Base-by-base conservation (phyloP, 2,113 vertebrate species). In the Natator depressus region DNA sequence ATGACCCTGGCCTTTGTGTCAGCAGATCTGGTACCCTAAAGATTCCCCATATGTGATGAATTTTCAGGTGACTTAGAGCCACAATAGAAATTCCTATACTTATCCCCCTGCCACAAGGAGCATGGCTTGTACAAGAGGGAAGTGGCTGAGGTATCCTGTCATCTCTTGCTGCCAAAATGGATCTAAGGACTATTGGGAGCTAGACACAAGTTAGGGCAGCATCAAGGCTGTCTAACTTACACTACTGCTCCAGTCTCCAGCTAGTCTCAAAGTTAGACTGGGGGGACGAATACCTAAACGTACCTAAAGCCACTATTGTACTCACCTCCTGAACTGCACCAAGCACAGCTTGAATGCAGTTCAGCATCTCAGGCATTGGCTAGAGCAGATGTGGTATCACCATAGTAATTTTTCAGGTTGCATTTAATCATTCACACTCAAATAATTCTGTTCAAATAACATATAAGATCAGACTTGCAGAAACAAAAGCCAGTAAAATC, bases 121-220 rank as follows among this genome's bases (percentile, higher is more conserved):
- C 20, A 10, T 13, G 78, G 59, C 82, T 62, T 51, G 29, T 35
- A 78, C 10, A 10, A 38, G 4, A n/a, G 59, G 4, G 53, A 65
- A 0, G 4, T 46, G 2, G 2, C 35, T 2, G n/a, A 9, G 6
- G 46, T 35, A 31, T 38, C 38, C 47, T 5, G 0, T 49, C 47
- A 38, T n/a, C 17, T 38, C 35, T 72, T 38, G 65, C 4, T 72
- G 4, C 35, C 65, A 22, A 72, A 72, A 72, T 72, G 35, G 17
- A 72, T 8, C 25, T 19, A 25, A 4, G 1, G 24, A 51, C 25
- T 27, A 16, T 53, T 80, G 57, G 25, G 47, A 72, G n/a, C 7
- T 29, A 11, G 82, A 50, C 49, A 24, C 54, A n/a, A 29, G 9
- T 65, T 55, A n/a, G 50, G n/a, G 69, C 50, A 42, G 24, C 3